These are phyloP conservation scores for Martes martes DNA, from an alignment of 2,113 vertebrate genomes.

Conservation along the genomic window DNA sequence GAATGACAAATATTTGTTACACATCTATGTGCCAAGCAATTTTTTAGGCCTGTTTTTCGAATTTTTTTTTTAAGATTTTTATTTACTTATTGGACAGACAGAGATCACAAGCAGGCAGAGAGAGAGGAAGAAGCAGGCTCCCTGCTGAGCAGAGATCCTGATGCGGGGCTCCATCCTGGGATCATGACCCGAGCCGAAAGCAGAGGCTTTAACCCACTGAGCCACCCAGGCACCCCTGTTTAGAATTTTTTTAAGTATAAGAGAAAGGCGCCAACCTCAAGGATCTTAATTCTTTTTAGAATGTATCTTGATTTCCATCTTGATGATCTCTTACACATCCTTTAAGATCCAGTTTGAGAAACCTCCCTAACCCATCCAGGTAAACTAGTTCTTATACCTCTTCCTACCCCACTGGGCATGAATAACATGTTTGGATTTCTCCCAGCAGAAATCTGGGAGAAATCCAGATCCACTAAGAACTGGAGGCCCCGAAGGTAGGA, in stretches of 20 bases:
- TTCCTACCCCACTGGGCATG: neutral
- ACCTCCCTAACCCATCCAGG: neutral
- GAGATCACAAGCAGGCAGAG: too few species aligned
- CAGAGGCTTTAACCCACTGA: too few species aligned
- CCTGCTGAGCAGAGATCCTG: too few species aligned
- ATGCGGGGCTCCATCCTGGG: too few species aligned
- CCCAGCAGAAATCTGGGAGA: neutral
- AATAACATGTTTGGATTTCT: neutral
- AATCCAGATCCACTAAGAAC: too few species aligned
- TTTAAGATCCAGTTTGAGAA: constrained; percentile 28
- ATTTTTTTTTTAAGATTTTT: neutral
- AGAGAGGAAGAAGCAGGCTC: too few species aligned
- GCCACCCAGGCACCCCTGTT: neutral
- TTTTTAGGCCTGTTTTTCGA: neutral
- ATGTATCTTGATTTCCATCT: neutral
- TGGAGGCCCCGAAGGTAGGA: neutral
- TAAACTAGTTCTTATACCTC: neutral
- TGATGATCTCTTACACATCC: neutral
- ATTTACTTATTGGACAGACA: too few species aligned
- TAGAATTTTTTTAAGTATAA: neutral
- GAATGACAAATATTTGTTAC: neutral
- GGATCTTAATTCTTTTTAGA: constrained; percentile 20
- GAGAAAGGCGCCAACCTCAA: neutral
- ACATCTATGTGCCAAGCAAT: neutral
- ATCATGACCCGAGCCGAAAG: too few species aligned